These are phyloP conservation scores for Apodemia hepburni DNA, from an alignment of 2,888 invertebrate species.

Conservation along the genomic window DNA sequence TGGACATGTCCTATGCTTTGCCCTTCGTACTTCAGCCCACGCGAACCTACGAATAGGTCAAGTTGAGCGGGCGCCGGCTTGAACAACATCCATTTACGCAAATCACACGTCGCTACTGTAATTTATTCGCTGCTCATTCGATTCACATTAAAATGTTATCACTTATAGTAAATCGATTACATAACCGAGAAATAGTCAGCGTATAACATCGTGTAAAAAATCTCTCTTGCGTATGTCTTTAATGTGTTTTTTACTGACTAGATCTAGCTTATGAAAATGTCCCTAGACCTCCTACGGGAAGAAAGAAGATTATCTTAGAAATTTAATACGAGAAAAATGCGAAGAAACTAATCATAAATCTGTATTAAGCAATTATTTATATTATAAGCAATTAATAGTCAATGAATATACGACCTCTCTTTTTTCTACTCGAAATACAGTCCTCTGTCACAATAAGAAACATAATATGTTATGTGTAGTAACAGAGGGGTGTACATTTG, in stretches of 20 bases:
- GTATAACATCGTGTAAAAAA: neutral
- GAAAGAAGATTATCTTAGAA: too few relatives aligned
- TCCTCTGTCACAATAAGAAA: too few relatives aligned
- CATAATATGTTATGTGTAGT: too few relatives aligned
- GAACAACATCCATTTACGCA: conserved; percentile 49
- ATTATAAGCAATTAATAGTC: too few relatives aligned
- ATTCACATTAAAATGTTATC: neutral
- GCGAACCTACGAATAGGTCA: conserved; percentile 48
- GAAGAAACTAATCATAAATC: too few relatives aligned
- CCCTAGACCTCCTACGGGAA: neutral
- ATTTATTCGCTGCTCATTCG: conserved; percentile 19
- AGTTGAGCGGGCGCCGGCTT: conserved; percentile 48
- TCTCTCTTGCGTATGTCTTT: neutral
- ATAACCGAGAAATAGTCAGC: neutral
- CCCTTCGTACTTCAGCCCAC: conserved; percentile 36
- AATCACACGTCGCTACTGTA: conserved; percentile 36
- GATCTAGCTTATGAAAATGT: neutral
- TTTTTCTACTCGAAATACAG: too few relatives aligned
- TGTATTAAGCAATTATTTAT: too few relatives aligned
- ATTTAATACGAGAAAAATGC: too few relatives aligned
- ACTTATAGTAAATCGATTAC: neutral
- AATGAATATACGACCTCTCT: too few relatives aligned
- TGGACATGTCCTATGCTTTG: conserved; percentile 22
- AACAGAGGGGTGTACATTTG: too few relatives aligned
- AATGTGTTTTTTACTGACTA: neutral